Evolutionary conservation across 1,140 invertebrate species (phyloP), one percentile per base, ranked within the genome.

Genomic region (Holcopasites calliopsidis): DNA sequence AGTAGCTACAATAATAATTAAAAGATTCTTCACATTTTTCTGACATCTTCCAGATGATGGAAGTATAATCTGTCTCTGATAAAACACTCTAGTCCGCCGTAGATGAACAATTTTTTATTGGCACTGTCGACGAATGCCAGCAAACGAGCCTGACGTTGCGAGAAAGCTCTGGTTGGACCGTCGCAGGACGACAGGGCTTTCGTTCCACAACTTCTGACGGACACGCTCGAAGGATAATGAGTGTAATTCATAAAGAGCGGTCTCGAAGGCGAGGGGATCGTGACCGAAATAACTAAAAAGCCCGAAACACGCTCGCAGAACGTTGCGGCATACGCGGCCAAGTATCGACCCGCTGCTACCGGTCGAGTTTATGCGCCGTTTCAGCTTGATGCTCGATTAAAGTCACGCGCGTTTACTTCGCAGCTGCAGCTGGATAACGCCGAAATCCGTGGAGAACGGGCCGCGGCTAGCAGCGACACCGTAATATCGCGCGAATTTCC

Each of bases 361-460:
- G 40, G 1, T n/a, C 55, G 61, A 58, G 61, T 73, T 77, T 77
- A 77, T 77, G 62, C 71, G 18, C 52, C 60, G 71, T 77, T 77
- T 74, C 72, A 77, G 58, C 70, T 76, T 76, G 71, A 76, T 72
- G 74, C 74, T 72, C 68, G 74, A 76, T 76, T 76, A 76, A 76
- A 76, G 68, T 72, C 74, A 61, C 64, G 64, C 72, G 72, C 72
- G 72, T 69, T 75, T 69, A 75, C 72, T 68, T 75, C 72, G 65
- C 33, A 75, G 58, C 62, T 71, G 49, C 38, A 62, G 69, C 55
- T 61, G 74, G 68, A 76, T 72, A 72, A 72, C 68, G 68, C 35
- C 54, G 38, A 73, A 73, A 65, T 65, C 70, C 70, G 60, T 23
- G 13, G 71, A 65, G 71, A 66, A 73, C 52, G 50, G 71, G 26